These are phyloP conservation scores for Carassius gibelio DNA, from an alignment of 2,113 vertebrate species.

Conservation along the genomic window DNA sequence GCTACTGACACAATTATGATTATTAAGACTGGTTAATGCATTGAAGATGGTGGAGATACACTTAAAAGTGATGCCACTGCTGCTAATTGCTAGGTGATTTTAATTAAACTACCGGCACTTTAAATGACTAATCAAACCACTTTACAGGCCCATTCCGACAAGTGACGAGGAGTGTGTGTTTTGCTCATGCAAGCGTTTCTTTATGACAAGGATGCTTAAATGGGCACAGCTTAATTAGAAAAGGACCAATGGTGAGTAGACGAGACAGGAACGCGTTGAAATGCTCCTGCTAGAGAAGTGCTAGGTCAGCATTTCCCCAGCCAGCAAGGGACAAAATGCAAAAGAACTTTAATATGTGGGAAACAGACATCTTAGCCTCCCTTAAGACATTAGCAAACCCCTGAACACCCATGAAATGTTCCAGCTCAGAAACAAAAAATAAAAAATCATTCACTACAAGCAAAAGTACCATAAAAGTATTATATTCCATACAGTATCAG, in stretches of 20 bases:
- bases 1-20: slow-evolving; percentile 65
- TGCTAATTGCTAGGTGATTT: slow-evolving; percentile 74
- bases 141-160: slow-evolving; percentile 55
- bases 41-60: slow-evolving; percentile 68
- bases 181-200: slow-evolving; percentile 67
- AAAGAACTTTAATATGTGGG: slow-evolving; percentile 4
- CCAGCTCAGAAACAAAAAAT: not conserved
- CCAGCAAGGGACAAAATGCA: slow-evolving; percentile 15
- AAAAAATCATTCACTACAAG: not conserved
- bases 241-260: slow-evolving; percentile 48
- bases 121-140: slow-evolving; percentile 67
- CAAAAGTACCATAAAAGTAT: not conserved
- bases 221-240: slow-evolving; percentile 62
- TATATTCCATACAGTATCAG: too few species aligned
- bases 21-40: slow-evolving; percentile 69
- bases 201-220: slow-evolving; percentile 63
- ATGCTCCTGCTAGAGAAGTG: slow-evolving; percentile 19
- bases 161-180: slow-evolving; percentile 57
- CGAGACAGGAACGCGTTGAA: slow-evolving; percentile 46
- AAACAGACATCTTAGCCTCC: slow-evolving; percentile 18
- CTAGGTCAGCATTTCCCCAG: slow-evolving; percentile 37
- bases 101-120: slow-evolving; percentile 75
- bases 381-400: slow-evolving; percentile 3
- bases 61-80: slow-evolving; percentile 66
- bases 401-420: not conserved